A percentile compares a stretch with the other conserved stretches of the same genome.
phyloP scores from a whole-genome alignment of 2,888 invertebrate genomes.

The Oscheius sp. region DNA sequence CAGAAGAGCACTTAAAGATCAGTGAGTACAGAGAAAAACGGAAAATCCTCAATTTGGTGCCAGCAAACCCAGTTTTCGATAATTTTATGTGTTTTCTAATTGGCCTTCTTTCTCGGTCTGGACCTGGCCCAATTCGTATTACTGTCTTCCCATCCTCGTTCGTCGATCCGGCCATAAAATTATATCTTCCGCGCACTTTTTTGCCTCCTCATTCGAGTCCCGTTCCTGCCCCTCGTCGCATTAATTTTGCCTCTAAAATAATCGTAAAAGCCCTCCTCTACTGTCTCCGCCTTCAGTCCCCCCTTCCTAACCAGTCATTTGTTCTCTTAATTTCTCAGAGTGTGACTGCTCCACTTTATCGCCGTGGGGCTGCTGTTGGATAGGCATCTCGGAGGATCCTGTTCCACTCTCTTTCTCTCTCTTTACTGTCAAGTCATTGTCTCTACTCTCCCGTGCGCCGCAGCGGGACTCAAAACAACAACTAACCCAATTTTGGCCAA shows the following conservation, averaged over 20 bases:
- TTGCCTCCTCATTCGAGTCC: conserved; percentile 13
- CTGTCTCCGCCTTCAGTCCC: conserved; percentile 5
- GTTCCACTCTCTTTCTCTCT: conserved; percentile 11
- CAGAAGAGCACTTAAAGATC: too few species aligned
- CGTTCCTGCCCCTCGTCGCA: conserved; percentile 32
- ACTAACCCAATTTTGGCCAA: not conserved
- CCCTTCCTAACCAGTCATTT: conserved; percentile 29
- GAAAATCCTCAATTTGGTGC: too few species aligned
- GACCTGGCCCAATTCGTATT: conserved; percentile 18
- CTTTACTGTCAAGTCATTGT: conserved; percentile 9
- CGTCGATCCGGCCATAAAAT: conserved; percentile 36
- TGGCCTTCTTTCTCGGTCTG: conserved; percentile 9
- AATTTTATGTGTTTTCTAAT: conserved; percentile 5
- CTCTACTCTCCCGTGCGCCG: conserved; percentile 2
- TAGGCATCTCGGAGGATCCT: conserved; percentile 20
- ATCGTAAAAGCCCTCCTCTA: conserved; percentile 34
- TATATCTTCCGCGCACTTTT: conserved; percentile 34
- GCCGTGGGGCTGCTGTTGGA: conserved; percentile 11
- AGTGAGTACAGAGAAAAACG: too few species aligned
- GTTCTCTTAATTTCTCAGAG: conserved; percentile 20
- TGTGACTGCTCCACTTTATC: conserved; percentile 34
- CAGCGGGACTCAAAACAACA: not conserved
- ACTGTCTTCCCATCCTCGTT: conserved; percentile 36
- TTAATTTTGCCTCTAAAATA: conserved; percentile 41
- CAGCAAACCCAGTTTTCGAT: too few species aligned